A percentile compares a stretch with the other conserved stretches of the same genome.
Evolutionary conservation across 2,113 vertebrate species (phyloP).

Genomic region (Phaethon lepturus): DNA sequence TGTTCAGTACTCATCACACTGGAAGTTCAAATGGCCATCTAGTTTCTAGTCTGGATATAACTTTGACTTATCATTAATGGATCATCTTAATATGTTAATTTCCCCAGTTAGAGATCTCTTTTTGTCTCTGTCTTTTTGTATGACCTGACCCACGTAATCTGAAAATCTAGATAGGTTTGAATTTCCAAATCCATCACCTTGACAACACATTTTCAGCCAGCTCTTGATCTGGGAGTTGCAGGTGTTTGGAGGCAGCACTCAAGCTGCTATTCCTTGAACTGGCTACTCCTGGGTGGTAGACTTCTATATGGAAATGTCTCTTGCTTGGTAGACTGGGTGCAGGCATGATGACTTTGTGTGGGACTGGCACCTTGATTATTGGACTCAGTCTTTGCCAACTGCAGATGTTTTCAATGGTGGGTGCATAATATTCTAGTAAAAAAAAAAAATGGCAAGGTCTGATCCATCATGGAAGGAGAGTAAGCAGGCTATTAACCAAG

Average conservation of each 20-base stretch:
- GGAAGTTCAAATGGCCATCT: neutral
- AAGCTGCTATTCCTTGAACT: neutral
- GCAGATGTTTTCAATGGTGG: neutral
- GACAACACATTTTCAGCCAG: neutral
- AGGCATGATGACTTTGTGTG: neutral
- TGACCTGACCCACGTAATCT: neutral
- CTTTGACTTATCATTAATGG: neutral
- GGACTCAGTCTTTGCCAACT: accelerated
- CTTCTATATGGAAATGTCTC: neutral
- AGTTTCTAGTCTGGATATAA: neutral
- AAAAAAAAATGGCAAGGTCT: neutral
- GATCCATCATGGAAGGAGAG: neutral
- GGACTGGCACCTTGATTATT: neutral
- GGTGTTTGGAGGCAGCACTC: neutral
- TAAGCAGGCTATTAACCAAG: neutral
- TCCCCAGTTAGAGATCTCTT: neutral
- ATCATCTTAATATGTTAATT: neutral
- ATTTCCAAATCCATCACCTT: neutral
- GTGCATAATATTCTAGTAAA: neutral
- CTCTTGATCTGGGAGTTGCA: neutral
- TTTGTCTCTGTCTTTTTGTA: neutral
- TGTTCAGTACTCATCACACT: neutral
- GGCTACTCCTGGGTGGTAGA: neutral
- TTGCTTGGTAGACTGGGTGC: neutral
- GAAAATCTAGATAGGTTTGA: neutral